Base-by-base conservation (phyloP, 2,797 vertebrate species). In the Halcyon badia region DNA sequence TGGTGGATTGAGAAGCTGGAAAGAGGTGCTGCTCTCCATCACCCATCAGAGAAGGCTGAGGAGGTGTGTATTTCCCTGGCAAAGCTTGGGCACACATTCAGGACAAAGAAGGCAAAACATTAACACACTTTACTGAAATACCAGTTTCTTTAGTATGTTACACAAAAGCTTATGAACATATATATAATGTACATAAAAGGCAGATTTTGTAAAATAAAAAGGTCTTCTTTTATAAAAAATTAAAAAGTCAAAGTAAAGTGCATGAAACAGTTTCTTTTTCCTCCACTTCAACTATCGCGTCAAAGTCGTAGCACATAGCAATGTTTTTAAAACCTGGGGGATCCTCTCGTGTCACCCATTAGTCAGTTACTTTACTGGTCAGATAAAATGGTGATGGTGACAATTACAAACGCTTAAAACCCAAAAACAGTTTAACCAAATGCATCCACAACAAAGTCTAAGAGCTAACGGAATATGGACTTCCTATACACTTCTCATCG, bases 231-330 rank as follows among this genome's bases (percentile, higher is more conserved):
- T 96, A 95, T 97, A 90, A 97, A 98, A 98, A 98, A 98, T 97
- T 97, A 96, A 96, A 96, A 98, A 98, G 96, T 96, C 96, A 98
- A 98, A 98, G 97, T 98, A 98, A 98, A 98, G 98, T 98, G 98
- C 98, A 98, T 96, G 96, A 96, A 97, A 97, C 82, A 91, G 81
- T 57, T 39, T 37, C n/a, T 95, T 95, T 81, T 84, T 61, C 35
- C 94, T 94, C 97, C 81, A 52, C 88, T 95, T 95, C 81, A 97
- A 96, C 94, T 93, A 83, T 16, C 70, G 70, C 11, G 58, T 95
- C 97, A 87, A 94, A 91, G 93, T 96, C 96, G 97, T 83, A 86
- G 93, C 94, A 95, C 48, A 76, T 1, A 61, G 83, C 69, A 33
- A 10, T 9, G 71, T 37, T 64, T 92, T 80, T 66, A 57, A 75